These are phyloP conservation scores for Phymanthus crucifer DNA, from an alignment of 92 coral and sea anemone species.

Conservation along the genomic window DNA sequence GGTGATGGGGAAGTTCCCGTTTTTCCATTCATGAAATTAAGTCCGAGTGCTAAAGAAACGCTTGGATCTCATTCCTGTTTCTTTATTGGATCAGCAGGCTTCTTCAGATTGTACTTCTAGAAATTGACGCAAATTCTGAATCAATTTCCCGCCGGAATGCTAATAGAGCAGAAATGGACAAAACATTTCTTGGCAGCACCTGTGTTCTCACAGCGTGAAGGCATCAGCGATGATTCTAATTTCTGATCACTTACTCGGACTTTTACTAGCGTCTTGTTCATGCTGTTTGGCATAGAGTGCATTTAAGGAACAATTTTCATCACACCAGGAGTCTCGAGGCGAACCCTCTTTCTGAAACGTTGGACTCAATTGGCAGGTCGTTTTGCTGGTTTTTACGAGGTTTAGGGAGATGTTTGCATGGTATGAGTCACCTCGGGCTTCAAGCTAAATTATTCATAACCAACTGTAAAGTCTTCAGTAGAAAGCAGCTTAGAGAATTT, in stretches of 20 bases:
- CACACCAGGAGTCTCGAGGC: constrained; percentile 14
- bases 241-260: constrained; percentile 30
- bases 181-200: constrained; percentile 25
- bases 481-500: constrained; percentile 23
- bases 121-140: constrained; percentile 26
- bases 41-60: constrained; percentile 1
- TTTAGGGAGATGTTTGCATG: constrained; percentile 29
- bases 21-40: constrained; percentile 1
- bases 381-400: constrained; percentile 13
- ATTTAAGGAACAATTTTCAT: constrained; percentile 32
- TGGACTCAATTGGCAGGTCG: constrained; percentile 9
- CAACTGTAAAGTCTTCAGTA: neutral
- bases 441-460: constrained; percentile 32
- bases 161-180: constrained; percentile 15
- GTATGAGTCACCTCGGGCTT: constrained; percentile 37
- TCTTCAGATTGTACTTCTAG: constrained; percentile 7
- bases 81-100: constrained; percentile 34
- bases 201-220: constrained; percentile 24
- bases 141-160: constrained; percentile 40
- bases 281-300: constrained; percentile 34
- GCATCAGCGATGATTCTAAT: constrained; percentile 24
- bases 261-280: constrained; percentile 12
- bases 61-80: constrained; percentile 14
- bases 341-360: constrained; percentile 6
- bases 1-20: constrained; percentile 11